A percentile compares a stretch with the other conserved stretches of the same genome.
Evolutionary conservation across 2,797 vertebrate genomes (phyloP).

Genomic region (Melopsittacus undulatus): DNA sequence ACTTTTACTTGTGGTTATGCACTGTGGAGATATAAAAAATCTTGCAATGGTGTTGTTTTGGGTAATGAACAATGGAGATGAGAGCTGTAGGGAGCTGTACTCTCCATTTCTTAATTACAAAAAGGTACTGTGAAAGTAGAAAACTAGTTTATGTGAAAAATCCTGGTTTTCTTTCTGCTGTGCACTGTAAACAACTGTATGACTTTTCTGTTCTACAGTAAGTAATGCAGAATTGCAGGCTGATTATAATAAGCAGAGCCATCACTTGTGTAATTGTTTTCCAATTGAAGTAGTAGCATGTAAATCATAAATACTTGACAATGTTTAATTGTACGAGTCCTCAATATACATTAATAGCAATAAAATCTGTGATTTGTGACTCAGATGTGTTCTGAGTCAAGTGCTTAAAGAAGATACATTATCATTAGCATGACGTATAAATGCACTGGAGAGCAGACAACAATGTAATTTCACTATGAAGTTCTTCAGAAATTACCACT

Average conservation of each 20-base stretch:
- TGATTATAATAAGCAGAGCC: constrained; percentile 43
- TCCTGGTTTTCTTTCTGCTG: constrained; percentile 5
- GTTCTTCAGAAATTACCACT: constrained; percentile 61
- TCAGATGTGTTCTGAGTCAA: constrained; percentile 66
- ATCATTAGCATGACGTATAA: constrained; percentile 58
- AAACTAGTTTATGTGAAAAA: constrained; percentile 24
- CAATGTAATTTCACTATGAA: constrained; percentile 62
- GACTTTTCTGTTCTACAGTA: constrained; percentile 46
- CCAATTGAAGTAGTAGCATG: constrained; percentile 13
- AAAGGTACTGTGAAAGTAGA: background rate
- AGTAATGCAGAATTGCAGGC: constrained; percentile 47
- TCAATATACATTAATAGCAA: constrained; percentile 49
- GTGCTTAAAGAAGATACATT: constrained; percentile 71
- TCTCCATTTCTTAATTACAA: background rate
- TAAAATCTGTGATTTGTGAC: constrained; percentile 65
- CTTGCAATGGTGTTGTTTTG: constrained; percentile 33
- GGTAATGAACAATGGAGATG: constrained; percentile 58
- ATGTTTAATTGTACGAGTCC: constrained; percentile 59
- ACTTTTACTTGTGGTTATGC: constrained; percentile 58
- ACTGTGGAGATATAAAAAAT: constrained; percentile 45
- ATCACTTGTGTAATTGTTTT: constrained; percentile 55
- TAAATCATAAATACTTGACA: constrained; percentile 59
- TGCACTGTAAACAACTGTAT: constrained; percentile 38
- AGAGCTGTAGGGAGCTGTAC: constrained; percentile 4
- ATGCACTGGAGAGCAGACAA: constrained; percentile 67